A percentile compares a stretch with the other conserved stretches of the same genome.
Evolutionary conservation across 2,888 invertebrate genomes (phyloP).

Genomic region (Acronicta aceris): DNA sequence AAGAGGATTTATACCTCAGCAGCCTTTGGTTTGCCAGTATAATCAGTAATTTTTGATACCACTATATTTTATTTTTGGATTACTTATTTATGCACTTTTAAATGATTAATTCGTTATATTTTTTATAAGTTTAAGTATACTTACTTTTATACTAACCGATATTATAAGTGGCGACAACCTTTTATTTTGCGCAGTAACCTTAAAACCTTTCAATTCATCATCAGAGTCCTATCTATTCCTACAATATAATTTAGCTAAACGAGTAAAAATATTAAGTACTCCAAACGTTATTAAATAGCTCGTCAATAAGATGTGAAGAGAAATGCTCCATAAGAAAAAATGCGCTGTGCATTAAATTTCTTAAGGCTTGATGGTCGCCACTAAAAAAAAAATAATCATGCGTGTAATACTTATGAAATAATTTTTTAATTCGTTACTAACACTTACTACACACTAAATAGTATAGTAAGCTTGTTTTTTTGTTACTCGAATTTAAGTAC

Average conservation of each 20-base stretch:
- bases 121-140: constrained; percentile 11
- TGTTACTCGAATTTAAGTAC: constrained; percentile 11
- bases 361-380: constrained; percentile 10
- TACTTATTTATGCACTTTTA: constrained; percentile 21
- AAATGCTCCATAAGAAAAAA: background rate
- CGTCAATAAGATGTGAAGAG: background rate
- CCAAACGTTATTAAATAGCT: too few species aligned
- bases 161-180: constrained; percentile 8
- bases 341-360: background rate
- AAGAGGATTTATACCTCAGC: background rate
- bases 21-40: constrained; percentile 2
- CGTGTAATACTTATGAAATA: constrained; percentile 29
- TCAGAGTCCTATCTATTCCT: too few species aligned
- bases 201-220: too few species aligned
- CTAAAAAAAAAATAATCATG: constrained; percentile 15
- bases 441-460: constrained; percentile 29
- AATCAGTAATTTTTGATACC: constrained; percentile 33
- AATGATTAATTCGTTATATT: constrained; percentile 24
- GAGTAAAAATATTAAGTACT: too few species aligned
- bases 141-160: constrained; percentile 23
- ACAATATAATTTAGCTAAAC: too few species aligned
- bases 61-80: constrained; percentile 38
- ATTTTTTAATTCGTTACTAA: constrained; percentile 7
- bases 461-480: constrained; percentile 13
- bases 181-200: background rate